Percentiles rank a stretch among this genome's conserved stretches.
Evolutionary conservation across 2,113 vertebrate genomes (phyloP).

Genomic region (Labeo rohita): DNA sequence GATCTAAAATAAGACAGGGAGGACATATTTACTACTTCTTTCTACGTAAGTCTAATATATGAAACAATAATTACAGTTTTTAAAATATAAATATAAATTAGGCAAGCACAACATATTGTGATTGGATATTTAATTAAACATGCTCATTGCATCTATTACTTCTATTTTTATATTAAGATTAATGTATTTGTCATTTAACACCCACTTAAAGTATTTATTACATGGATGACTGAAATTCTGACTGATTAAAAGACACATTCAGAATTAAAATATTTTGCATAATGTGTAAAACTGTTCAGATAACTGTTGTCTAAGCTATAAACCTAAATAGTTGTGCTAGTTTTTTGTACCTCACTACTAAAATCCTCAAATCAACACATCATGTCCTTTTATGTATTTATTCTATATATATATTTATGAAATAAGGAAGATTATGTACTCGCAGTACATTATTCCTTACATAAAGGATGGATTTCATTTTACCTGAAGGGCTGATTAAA

Average conservation of each 20-base stretch:
- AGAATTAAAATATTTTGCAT: neutral
- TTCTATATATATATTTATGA: neutral
- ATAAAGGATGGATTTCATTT: slow-evolving; percentile 25
- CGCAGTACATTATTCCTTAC: neutral
- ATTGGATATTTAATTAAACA: too few species aligned
- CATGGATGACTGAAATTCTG: neutral
- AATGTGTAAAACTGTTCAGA: neutral
- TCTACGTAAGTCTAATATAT: neutral
- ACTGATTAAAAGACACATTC: neutral
- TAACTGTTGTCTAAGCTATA: too few species aligned
- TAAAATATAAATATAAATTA: too few species aligned
- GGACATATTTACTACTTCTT: neutral
- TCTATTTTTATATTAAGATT: neutral
- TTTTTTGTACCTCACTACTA: too few species aligned
- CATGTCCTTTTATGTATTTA: too few species aligned
- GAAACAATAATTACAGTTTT: neutral
- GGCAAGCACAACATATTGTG: too few species aligned
- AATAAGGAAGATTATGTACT: neutral
- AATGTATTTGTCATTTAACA: neutral
- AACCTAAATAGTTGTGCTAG: too few species aligned
- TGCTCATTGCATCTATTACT: too few species aligned
- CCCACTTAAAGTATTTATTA: neutral
- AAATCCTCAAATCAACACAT: too few species aligned
- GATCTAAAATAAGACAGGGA: slow-evolving; percentile 67
- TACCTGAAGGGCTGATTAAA: slow-evolving; percentile 75